Evolutionary conservation across 2,888 invertebrate species (phyloP).

Genomic region (Aphrophora alni): DNA sequence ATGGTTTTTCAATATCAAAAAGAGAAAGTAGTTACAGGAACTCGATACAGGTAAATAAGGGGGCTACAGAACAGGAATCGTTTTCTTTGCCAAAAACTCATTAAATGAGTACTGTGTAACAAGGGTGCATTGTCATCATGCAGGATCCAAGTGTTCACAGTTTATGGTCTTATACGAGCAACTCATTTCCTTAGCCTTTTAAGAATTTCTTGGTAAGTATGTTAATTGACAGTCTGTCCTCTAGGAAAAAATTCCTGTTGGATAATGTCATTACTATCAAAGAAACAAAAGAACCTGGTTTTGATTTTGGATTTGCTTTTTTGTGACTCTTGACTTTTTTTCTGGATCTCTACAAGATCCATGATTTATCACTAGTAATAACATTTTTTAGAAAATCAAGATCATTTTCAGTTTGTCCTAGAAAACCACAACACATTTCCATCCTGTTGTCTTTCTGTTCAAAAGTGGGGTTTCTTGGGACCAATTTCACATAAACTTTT

Average conservation of each 20-base stretch:
- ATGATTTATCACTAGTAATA: background rate
- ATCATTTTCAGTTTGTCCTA: background rate
- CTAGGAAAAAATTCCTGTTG: constrained; percentile 19
- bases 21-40: constrained; percentile 33
- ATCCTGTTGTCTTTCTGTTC: background rate
- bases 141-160: constrained; percentile 34
- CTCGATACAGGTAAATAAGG: constrained; percentile 40
- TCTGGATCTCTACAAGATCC: background rate
- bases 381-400: background rate
- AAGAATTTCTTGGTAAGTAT: background rate
- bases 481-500: background rate
- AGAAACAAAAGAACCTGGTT: constrained; percentile 48
- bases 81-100: constrained; percentile 40
- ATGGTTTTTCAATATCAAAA: constrained; percentile 19
- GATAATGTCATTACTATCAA: constrained; percentile 30
- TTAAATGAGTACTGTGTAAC: constrained; percentile 29
- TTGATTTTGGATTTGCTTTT: constrained; percentile 59
- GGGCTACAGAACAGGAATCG: constrained; percentile 52
- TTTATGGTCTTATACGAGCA: background rate
- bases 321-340: constrained; percentile 9
- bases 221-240: background rate
- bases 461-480: background rate
- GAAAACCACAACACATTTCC: background rate
- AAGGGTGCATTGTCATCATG: constrained; percentile 42
- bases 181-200: background rate